Percentiles rank a stretch among this genome's conserved stretches.
Conservation (phyloP, 2,888 invertebrate genomes). For the Homarus gammarus region DNA sequence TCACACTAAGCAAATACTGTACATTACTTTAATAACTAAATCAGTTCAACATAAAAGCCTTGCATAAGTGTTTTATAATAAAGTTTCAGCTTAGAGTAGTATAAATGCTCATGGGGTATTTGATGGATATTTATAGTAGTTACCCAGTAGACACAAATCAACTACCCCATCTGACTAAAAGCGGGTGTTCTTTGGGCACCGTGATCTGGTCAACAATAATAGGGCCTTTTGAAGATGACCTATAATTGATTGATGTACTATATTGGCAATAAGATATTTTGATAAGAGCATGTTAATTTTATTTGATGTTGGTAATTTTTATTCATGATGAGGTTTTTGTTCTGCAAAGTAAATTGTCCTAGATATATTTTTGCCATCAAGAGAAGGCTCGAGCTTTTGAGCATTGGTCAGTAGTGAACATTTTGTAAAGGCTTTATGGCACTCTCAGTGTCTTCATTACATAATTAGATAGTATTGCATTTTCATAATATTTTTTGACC, state of each 20-base stretch:
- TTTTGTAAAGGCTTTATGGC: slow-evolving; percentile 22
- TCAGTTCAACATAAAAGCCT: slow-evolving; percentile 11
- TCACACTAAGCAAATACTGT: slow-evolving; percentile 5
- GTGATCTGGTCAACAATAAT: slow-evolving; percentile 27
- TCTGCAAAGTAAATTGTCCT: not conserved
- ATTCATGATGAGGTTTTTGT: slow-evolving; percentile 5
- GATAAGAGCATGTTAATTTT: slow-evolving; percentile 24
- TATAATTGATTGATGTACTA: not conserved
- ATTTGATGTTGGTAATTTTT: not conserved
- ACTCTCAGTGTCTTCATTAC: slow-evolving; percentile 7
- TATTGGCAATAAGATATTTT: slow-evolving; percentile 33
- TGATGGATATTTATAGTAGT: not conserved
- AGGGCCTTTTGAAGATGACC: slow-evolving; percentile 10
- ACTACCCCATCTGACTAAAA: not conserved
- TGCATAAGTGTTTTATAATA: slow-evolving; percentile 12
- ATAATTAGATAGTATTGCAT: slow-evolving; percentile 11
- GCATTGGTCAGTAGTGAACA: slow-evolving; percentile 9
- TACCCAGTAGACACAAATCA: not conserved
- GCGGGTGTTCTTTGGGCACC: not conserved
- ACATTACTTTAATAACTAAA: not conserved
- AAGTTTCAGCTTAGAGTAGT: slow-evolving; percentile 4
- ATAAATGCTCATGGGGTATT: not conserved
- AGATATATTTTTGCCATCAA: slow-evolving; percentile 32
- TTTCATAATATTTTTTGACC: not conserved
- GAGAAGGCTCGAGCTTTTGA: slow-evolving; percentile 7